A percentile compares a stretch with the other conserved stretches of the same genome.
These are phyloP conservation scores for Peromyscus californicus DNA, from an alignment of 2,113 vertebrate species.

Conservation along the genomic window DNA sequence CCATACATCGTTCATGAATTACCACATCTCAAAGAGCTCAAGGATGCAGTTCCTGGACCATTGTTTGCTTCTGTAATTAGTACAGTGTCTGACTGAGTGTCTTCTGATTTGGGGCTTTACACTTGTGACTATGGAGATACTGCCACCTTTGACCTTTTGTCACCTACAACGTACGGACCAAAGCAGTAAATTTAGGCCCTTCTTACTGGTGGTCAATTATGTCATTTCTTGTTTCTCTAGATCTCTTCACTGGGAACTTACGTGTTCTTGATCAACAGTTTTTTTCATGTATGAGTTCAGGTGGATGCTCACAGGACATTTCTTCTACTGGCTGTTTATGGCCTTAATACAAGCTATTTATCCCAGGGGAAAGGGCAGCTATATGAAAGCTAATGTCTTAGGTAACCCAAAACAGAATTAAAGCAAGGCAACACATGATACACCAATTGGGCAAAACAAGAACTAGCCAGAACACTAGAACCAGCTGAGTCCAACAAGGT, in stretches of 20 bases:
- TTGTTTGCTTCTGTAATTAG: constrained; percentile 92
- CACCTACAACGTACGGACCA: constrained; percentile 94
- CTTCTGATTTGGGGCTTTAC: constrained; percentile 91
- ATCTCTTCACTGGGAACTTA: constrained; percentile 93
- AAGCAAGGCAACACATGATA: neutral
- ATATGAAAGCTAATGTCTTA: neutral
- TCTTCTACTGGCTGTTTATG: constrained; percentile 93
- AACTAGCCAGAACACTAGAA: neutral
- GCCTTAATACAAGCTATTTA: constrained; percentile 82
- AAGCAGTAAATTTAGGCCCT: constrained; percentile 91
- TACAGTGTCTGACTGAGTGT: constrained; percentile 91
- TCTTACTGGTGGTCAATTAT: constrained; percentile 92
- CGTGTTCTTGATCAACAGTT: constrained; percentile 94
- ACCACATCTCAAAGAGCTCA: neutral
- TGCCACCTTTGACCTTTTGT: constrained; percentile 93
- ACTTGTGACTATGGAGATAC: constrained; percentile 94
- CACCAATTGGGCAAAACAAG: neutral
- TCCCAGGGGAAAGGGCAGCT: neutral
- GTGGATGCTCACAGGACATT: constrained; percentile 83
- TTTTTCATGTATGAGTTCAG: constrained; percentile 86
- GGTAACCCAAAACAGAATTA: neutral
- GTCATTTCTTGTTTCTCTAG: constrained; percentile 94
- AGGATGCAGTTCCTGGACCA: constrained; percentile 91
- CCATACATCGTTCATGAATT: neutral
- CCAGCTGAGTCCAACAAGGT: neutral